A percentile compares a stretch with the other conserved stretches of the same genome.
Evolutionary conservation across 2,113 vertebrate species (phyloP).

Genomic region (Aptenodytes patagonicus): DNA sequence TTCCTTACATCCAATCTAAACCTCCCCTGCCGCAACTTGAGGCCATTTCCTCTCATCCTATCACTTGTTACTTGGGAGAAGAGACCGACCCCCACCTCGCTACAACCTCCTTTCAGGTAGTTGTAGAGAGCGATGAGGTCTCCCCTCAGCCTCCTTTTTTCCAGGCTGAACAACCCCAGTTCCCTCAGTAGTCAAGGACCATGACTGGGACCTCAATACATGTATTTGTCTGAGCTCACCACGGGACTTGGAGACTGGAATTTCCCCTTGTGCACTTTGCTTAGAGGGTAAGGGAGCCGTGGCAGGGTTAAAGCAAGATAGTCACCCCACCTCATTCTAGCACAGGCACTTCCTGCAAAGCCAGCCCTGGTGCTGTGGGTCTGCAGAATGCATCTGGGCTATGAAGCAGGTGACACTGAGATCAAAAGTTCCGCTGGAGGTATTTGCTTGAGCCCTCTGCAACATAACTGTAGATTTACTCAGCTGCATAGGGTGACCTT

Average conservation of each 20-base stretch:
- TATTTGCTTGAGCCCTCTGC: background rate
- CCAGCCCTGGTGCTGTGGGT: background rate
- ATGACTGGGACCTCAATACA: fast-evolving
- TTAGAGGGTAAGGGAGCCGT: background rate
- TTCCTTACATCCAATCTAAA: too few species aligned
- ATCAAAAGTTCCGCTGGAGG: background rate
- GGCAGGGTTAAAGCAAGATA: background rate
- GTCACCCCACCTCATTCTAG: too few species aligned
- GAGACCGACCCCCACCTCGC: too few species aligned
- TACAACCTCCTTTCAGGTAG: too few species aligned
- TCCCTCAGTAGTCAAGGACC: background rate
- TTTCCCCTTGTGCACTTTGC: background rate
- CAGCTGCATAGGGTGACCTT: background rate
- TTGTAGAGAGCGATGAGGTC: too few species aligned
- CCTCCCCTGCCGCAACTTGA: too few species aligned
- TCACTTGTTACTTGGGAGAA: too few species aligned
- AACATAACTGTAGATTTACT: background rate
- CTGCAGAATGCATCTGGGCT: background rate
- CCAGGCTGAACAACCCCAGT: too few species aligned
- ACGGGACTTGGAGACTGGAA: background rate
- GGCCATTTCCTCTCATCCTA: too few species aligned
- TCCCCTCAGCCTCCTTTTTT: too few species aligned
- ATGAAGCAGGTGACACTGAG: background rate
- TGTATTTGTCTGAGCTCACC: background rate
- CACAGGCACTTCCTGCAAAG: background rate